These are phyloP conservation scores for Plebejus argus DNA, from an alignment of 2,888 invertebrate species.

Conservation along the genomic window DNA sequence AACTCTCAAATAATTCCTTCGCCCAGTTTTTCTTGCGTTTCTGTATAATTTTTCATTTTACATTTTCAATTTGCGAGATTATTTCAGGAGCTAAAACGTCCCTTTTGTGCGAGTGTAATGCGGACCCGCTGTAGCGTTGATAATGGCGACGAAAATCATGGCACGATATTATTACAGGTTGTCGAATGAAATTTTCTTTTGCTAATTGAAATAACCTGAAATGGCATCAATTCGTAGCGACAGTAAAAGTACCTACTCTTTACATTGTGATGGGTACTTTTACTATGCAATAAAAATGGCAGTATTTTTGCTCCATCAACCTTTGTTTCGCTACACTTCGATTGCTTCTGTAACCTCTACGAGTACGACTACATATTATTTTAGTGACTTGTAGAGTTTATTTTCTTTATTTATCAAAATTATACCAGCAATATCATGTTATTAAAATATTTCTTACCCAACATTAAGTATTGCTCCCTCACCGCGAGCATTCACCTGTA, in stretches of 20 bases:
- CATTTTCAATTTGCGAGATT: constrained; percentile 27
- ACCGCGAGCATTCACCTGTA: too few relatives aligned
- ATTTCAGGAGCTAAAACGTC: constrained; percentile 18
- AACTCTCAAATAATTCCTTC: constrained; percentile 51
- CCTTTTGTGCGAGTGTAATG: constrained; percentile 13
- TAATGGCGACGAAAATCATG: constrained; percentile 16
- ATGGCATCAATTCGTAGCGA: not conserved
- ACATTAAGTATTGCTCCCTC: too few relatives aligned
- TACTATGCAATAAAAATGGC: constrained; percentile 1
- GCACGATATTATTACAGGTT: constrained; percentile 5
- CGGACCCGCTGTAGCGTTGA: constrained; percentile 6
- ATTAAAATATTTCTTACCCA: too few relatives aligned
- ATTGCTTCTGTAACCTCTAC: not conserved
- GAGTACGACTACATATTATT: too few relatives aligned
- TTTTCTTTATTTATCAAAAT: too few relatives aligned
- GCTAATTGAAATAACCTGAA: not conserved
- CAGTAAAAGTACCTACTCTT: not conserved
- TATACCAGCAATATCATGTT: too few relatives aligned
- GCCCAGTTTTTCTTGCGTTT: constrained; percentile 52
- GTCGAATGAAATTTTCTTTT: constrained; percentile 3
- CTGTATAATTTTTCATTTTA: constrained; percentile 47
- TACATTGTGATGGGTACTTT: not conserved
- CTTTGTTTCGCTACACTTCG: not conserved
- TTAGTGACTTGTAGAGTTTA: too few relatives aligned
- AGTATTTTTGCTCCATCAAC: not conserved